Base-by-base conservation (phyloP, 2,888 invertebrate genomes). In the Catocala fraxini region DNA sequence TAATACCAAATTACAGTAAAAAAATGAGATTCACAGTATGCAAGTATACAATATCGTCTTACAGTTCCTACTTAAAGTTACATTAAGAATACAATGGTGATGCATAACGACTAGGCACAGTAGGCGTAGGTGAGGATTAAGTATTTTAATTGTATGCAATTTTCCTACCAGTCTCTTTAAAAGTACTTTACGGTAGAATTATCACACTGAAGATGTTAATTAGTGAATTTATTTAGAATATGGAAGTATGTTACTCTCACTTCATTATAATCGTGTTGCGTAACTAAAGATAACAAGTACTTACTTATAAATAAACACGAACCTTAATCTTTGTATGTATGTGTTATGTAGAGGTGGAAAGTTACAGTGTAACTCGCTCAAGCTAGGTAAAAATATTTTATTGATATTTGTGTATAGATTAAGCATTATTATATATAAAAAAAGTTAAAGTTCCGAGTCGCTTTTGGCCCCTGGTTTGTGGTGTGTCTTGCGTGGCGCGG, bases 401-500 rank as follows among this genome's bases (percentile, higher is more conserved):
- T n/a, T n/a, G n/a, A n/a, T n/a, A n/a, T n/a, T n/a, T 11, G 33
- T 52, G 52, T 12, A n/a, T 7, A 12, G 12, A 25, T n/a, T 55
- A 35, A 34, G 49, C 35, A 43, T 12, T 34, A 25, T 1, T 43
- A n/a, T 34, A 25, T 13, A 39, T 43, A 56, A 15, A 42, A 41
- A 49, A 51, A 2, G 39, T 81, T 86, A 90, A 12, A 92, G 77
- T 81, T 94, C 93, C 0, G 94, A 93, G 71, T 94, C 94, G 69
- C 94, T 94, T 68, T 89, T 94, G 6, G 93, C 88, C 7, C 91
- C 90, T 0, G 89, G 82, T 64, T 94, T 95, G 63, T 33, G 79
- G 74, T 75, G 81, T 0, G 79, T 75, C 34, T 87, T 90, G 12
- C 80, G 81, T 12, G 79, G 80, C 41, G 85, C 79, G 0, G 91